Conservation (phyloP, 2,113 vertebrate genomes). For the Dascyllus trimaculatus region DNA sequence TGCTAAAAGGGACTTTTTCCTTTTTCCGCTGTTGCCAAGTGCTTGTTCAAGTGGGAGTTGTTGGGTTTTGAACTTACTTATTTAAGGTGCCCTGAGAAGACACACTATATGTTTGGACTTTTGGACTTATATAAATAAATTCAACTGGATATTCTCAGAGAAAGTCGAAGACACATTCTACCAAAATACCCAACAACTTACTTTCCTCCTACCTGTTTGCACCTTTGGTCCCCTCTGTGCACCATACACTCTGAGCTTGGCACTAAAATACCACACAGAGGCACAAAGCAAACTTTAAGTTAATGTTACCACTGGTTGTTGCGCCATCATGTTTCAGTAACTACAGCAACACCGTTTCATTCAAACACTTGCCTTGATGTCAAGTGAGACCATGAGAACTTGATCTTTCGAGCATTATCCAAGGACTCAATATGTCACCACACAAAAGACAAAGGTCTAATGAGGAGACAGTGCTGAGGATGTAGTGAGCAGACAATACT, state of each 20-base stretch:
- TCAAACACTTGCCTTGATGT: neutral
- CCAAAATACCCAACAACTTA: no score
- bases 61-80: neutral
- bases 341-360: neutral
- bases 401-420: neutral
- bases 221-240: no score
- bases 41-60: neutral
- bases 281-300: neutral
- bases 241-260: no score
- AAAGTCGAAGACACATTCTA: neutral
- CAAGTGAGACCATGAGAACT: neutral
- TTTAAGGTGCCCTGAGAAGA: neutral
- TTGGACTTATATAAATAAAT: neutral
- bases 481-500: neutral
- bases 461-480: slow-evolving; percentile 3
- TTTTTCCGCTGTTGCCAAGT: neutral
- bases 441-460: slow-evolving; percentile 10
- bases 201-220: no score
- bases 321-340: neutral
- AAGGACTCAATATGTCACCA: slow-evolving; percentile 1
- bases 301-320: neutral
- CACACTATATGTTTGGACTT: neutral
- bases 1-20: neutral
- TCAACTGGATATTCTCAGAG: neutral
- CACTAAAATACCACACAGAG: no score